Evolutionary conservation across 2,113 vertebrate species (phyloP).

Genomic region (Paedocypris sp.): DNA sequence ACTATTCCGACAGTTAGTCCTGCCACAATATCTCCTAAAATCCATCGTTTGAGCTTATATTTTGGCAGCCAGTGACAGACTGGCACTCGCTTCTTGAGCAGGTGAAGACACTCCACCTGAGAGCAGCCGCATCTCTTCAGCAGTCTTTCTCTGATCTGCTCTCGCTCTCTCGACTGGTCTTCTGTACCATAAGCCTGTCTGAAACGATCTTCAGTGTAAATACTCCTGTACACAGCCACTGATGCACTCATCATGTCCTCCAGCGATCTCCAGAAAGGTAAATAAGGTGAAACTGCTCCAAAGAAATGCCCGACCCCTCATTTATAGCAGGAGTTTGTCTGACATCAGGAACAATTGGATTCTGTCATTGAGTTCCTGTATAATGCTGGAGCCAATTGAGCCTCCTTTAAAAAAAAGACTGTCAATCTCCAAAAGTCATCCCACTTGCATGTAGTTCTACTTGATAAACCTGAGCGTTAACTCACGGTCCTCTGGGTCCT

Average conservation of each 20-base stretch:
- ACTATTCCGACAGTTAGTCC: slow-evolving; percentile 81
- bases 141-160: slow-evolving; percentile 46
- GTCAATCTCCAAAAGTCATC: slow-evolving; percentile 27
- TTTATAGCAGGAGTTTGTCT: slow-evolving; percentile 53
- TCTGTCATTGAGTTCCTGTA: too few species aligned
- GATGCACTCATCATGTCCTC: slow-evolving; percentile 60
- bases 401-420: slow-evolving; percentile 39
- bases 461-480: slow-evolving; percentile 26
- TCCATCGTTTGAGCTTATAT: slow-evolving; percentile 74
- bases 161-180: slow-evolving; percentile 28
- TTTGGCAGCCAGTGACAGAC: slow-evolving; percentile 71
- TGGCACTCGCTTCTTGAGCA: slow-evolving; percentile 66
- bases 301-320: slow-evolving; percentile 35
- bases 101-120: slow-evolving; percentile 49
- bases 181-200: slow-evolving; percentile 61
- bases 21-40: slow-evolving; percentile 73
- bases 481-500: slow-evolving; percentile 56
- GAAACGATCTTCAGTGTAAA: slow-evolving; percentile 73
- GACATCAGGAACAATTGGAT: slow-evolving; percentile 46
- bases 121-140: slow-evolving; percentile 60
- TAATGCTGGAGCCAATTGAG: slow-evolving; percentile 50
- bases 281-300: not conserved
- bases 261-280: not conserved
- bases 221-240: slow-evolving; percentile 66
- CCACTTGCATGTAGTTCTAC: slow-evolving; percentile 45